Evolutionary conservation across 2,888 invertebrate species (phyloP), one percentile per base, ranked within the genome.

Genomic region (Tenthredo distinguenda): DNA sequence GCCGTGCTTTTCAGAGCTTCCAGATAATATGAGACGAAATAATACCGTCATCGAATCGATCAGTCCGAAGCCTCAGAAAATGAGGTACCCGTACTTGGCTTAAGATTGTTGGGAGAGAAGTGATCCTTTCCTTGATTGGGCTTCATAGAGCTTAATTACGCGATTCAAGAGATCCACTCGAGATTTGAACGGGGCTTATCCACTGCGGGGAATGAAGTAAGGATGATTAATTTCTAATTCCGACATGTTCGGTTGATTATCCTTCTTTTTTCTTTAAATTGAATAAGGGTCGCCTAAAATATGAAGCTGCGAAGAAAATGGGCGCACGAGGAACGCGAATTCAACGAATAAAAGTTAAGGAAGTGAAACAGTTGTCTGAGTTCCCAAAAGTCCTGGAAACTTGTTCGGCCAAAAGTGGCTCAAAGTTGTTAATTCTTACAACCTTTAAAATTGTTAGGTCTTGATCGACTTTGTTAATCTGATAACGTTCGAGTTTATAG

Each of bases 401-500:
- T 55, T 31, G 26, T 34, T 79, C 55, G n/a, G 2, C 71, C 55
- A 34, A 79, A 31, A 55, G 55, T 79, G 58, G 21, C n/a, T 34
- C 34, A 79, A 55, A 79, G 79, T 55, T 55, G n/a, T 58, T 79
- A 55, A 79, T 55, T 58, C 55, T 37, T 34, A 85, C 72, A 72
- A 85, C 68, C 72, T 85, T 71, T 72, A 71, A 58, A 82, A 83
- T 72, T 71, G 85, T 82, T 81, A 55, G 31, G 62, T 82, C 82
- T 83, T 85, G 81, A 85, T 85, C 79, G 79, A 85, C 85, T 85
- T 85, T 65, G 85, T 79, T 85, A 85, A 85, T 85, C 68, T 65
- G 85, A 85, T 65, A 65, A 79, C 47, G 68, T 34, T 68, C 85
- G 68, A 85, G 77, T 85, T 85, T 68, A 58, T n/a, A 58, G 31